Percentiles rank a stretch among this genome's conserved stretches.
phyloP scores from a whole-genome alignment of 2,888 invertebrate genomes.

The Zaprionus bogoriensis region DNA sequence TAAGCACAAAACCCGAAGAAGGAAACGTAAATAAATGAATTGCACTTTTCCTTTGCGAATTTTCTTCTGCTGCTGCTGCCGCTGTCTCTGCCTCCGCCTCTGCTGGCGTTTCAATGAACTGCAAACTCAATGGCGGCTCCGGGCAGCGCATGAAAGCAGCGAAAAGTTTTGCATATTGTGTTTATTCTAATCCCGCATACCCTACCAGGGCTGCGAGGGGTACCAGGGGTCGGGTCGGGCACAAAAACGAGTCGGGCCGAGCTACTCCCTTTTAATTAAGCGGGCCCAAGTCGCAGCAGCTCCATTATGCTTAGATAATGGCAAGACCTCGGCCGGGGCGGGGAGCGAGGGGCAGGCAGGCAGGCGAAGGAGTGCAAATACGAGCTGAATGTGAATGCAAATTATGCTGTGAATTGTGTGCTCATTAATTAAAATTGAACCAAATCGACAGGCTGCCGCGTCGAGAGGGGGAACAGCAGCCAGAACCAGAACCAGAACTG shows the following conservation, averaged over 20 bases:
- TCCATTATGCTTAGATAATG: constrained; percentile 72
- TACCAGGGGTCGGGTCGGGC: constrained; percentile 18
- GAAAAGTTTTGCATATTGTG: constrained; percentile 69
- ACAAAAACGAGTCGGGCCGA: constrained; percentile 15
- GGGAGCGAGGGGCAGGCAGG: background rate
- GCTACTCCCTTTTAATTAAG: constrained; percentile 61
- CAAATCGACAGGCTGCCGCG: constrained; percentile 45
- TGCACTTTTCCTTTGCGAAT: constrained; percentile 76
- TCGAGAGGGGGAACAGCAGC: background rate
- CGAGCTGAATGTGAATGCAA: constrained; percentile 51
- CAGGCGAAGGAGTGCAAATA: constrained; percentile 3
- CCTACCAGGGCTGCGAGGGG: constrained; percentile 38
- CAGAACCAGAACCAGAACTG: background rate
- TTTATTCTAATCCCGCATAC: constrained; percentile 68
- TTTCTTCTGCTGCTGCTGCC: constrained; percentile 58
- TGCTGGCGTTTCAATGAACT: constrained; percentile 65
- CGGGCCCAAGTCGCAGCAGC: constrained; percentile 63
- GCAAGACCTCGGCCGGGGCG: constrained; percentile 29
- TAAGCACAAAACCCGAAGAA: constrained; percentile 55
- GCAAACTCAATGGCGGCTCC: constrained; percentile 61
- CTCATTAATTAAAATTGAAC: constrained; percentile 77
- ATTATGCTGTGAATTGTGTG: constrained; percentile 74
- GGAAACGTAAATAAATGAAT: constrained; percentile 77
- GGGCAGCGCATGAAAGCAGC: constrained; percentile 34
- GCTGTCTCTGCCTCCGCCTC: constrained; percentile 24